phyloP scores from a whole-genome alignment of 2,888 invertebrate genomes.

The Eristalis pertinax region DNA sequence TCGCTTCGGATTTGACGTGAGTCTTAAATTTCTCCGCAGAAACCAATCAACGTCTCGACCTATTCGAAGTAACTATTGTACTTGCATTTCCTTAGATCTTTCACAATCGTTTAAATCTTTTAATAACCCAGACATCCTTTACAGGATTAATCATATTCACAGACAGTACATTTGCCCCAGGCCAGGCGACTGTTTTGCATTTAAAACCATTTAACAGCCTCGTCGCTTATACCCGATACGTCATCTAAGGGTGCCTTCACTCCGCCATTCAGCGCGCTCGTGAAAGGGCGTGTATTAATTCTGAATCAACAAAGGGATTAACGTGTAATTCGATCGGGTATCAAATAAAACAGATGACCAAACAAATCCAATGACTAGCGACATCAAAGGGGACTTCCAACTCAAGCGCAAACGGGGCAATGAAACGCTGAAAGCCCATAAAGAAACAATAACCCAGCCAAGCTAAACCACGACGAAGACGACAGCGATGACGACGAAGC shows the following conservation, averaged over 20 bases:
- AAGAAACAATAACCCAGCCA: constrained; percentile 65
- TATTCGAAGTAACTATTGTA: background rate
- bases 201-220: constrained; percentile 59
- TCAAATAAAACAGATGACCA: constrained; percentile 73
- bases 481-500: background rate
- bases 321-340: constrained; percentile 72
- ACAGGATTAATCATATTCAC: constrained; percentile 53
- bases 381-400: constrained; percentile 57
- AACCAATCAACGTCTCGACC: background rate
- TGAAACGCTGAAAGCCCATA: constrained; percentile 61
- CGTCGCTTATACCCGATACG: constrained; percentile 59
- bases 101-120: constrained; percentile 35
- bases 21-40: background rate
- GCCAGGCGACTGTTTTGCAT: constrained; percentile 16
- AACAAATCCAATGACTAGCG: constrained; percentile 69
- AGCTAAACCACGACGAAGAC: constrained; percentile 8
- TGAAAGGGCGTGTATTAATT: constrained; percentile 65
- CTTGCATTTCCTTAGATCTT: background rate
- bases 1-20: background rate
- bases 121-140: constrained; percentile 60
- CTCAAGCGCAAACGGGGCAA: background rate
- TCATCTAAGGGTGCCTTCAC: constrained; percentile 62
- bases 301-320: constrained; percentile 71
- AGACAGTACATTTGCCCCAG: constrained; percentile 50
- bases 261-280: background rate